Evolutionary conservation across 1,140 invertebrate genomes (phyloP).

Genomic region (Pogonus chalceus): DNA sequence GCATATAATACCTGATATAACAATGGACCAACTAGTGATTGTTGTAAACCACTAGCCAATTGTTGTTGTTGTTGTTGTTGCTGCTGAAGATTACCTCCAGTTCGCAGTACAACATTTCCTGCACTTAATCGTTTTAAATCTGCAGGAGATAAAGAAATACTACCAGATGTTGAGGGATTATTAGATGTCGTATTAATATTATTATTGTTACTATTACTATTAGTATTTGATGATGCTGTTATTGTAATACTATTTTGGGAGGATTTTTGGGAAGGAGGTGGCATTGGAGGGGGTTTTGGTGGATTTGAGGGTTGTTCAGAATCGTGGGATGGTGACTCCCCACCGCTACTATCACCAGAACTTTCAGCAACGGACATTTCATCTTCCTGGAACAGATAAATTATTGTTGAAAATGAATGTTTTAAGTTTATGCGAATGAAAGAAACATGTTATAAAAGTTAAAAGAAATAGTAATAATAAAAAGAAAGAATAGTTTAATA

Average conservation of each 20-base stretch:
- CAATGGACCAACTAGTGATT: constrained; percentile 23
- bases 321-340: constrained; percentile 14
- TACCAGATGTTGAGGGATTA: constrained; percentile 11
- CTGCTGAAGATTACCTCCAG: no score
- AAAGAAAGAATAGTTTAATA: constrained; percentile 16
- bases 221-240: constrained; percentile 9
- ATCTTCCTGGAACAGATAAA: background rate
- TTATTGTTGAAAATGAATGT: constrained; percentile 12
- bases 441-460: constrained; percentile 11
- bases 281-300: constrained; percentile 12
- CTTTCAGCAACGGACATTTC: background rate
- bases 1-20: constrained; percentile 35
- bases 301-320: constrained; percentile 18
- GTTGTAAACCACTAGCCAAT: constrained; percentile 6
- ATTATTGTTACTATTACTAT: background rate
- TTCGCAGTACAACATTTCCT: no score
- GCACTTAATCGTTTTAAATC: no score
- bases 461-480: constrained; percentile 17
- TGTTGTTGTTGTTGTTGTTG: constrained; percentile 8
- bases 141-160: constrained; percentile 10
- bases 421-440: constrained; percentile 18
- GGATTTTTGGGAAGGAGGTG: constrained; percentile 4
- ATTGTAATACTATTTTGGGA: background rate
- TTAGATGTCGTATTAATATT: no score
- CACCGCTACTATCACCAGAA: background rate